phyloP scores from a whole-genome alignment of 1,140 invertebrate species.

The Leptopilina clavipes region DNA sequence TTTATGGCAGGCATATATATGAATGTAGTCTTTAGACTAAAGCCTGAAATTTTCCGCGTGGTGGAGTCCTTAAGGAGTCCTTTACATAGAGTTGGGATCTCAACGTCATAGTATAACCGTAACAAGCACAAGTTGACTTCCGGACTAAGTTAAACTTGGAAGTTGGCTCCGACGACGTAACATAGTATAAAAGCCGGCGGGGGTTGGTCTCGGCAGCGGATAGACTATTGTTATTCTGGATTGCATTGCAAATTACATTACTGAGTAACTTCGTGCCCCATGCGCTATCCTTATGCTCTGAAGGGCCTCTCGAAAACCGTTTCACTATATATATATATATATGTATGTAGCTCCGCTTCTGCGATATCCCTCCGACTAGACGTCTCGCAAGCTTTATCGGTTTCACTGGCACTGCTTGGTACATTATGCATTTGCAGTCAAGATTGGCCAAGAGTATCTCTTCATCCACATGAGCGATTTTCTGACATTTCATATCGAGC shows the following conservation, averaged over 20 bases:
- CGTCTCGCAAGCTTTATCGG: slow-evolving; percentile 14
- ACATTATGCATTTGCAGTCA: background rate
- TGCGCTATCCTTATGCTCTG: slow-evolving; percentile 26
- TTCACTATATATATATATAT: background rate
- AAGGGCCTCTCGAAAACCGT: slow-evolving; percentile 13
- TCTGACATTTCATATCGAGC: background rate
- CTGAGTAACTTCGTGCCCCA: slow-evolving; percentile 34
- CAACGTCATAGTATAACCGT: slow-evolving; percentile 1
- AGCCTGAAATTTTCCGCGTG: slow-evolving; percentile 24
- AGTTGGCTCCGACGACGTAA: background rate
- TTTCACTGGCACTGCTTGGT: background rate
- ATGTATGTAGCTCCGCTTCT: background rate
- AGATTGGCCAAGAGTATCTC: background rate
- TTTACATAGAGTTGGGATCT: slow-evolving; percentile 5
- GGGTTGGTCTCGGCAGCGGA: slow-evolving; percentile 35
- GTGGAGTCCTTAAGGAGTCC: slow-evolving; percentile 23
- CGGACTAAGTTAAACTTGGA: slow-evolving; percentile 26
- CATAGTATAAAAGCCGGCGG: slow-evolving; percentile 1
- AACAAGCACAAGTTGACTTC: slow-evolving; percentile 21
- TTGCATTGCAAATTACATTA: slow-evolving; percentile 62
- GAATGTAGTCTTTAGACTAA: background rate
- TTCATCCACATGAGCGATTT: background rate
- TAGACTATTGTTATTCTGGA: slow-evolving; percentile 58
- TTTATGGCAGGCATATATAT: no score
- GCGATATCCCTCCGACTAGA: background rate